A percentile compares a stretch with the other conserved stretches of the same genome.
Conservation (phyloP, 2,888 invertebrate species). For the Acronicta aceris region DNA sequence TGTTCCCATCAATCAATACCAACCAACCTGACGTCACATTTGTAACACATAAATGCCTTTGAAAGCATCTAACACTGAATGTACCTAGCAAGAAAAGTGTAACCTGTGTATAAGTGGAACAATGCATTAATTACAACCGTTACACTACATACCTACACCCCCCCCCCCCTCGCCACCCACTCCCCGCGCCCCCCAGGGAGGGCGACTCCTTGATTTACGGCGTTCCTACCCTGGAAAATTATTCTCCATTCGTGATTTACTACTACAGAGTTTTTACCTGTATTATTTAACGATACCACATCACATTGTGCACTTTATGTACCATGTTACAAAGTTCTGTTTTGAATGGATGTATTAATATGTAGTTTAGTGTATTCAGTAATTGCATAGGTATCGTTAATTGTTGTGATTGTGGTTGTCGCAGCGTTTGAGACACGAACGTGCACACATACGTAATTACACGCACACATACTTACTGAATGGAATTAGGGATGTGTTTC, state of each 20-base stretch:
- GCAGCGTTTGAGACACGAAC: constrained; percentile 22
- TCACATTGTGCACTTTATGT: constrained; percentile 42
- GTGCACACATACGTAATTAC: not conserved
- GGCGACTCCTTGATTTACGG: constrained; percentile 66
- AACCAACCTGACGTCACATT: not conserved
- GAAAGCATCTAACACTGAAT: constrained; percentile 31
- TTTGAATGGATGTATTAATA: constrained; percentile 25
- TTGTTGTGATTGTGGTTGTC: constrained; percentile 55
- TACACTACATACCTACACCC: constrained; percentile 22
- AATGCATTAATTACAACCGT: constrained; percentile 60
- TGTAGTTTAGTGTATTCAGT: constrained; percentile 49
- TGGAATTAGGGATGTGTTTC: constrained; percentile 8
- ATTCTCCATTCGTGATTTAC: constrained; percentile 81
- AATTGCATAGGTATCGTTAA: constrained; percentile 58
- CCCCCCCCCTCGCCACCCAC: constrained; percentile 1
- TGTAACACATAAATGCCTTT: constrained; percentile 9
- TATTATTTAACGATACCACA: constrained; percentile 57
- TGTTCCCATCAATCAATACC: not conserved
- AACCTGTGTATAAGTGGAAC: constrained; percentile 56
- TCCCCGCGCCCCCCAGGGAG: constrained; percentile 27
- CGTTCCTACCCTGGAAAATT: constrained; percentile 71
- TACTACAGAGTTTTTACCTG: constrained; percentile 75
- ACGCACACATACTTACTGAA: constrained; percentile 2
- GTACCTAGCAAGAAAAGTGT: constrained; percentile 42
- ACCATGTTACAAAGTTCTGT: constrained; percentile 31